Percentiles rank a stretch among this genome's conserved stretches.
Evolutionary conservation across 2,113 vertebrate genomes (phyloP).

Genomic region (Xiphorhynchus elegans): DNA sequence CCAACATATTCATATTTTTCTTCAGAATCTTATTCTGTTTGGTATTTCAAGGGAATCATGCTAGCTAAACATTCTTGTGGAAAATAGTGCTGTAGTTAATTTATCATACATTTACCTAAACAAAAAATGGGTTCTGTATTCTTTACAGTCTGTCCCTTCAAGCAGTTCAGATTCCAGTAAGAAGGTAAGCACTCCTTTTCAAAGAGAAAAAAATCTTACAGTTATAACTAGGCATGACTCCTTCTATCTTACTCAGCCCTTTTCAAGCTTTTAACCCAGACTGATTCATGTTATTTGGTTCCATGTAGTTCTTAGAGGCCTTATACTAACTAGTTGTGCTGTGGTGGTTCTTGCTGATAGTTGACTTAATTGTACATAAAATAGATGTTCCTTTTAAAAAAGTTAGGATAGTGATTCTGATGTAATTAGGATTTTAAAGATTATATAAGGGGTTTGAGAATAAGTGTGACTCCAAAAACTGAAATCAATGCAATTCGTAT

Average conservation of each 20-base stretch:
- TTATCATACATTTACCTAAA: not conserved
- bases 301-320: not conserved
- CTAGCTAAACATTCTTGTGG: not conserved
- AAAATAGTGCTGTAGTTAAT: not conserved
- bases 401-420: not conserved
- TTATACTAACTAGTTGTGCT: not conserved
- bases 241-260: not conserved
- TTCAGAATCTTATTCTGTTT: not conserved
- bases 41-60: not conserved
- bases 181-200: constrained; percentile 38
- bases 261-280: not conserved
- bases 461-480: not conserved
- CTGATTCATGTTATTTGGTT: not conserved
- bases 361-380: not conserved
- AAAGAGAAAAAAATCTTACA: not conserved
- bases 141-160: constrained; percentile 61
- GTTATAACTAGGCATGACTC: not conserved
- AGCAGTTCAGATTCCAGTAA: constrained; percentile 20
- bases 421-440: not conserved
- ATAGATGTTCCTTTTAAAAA: not conserved
- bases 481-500: not conserved
- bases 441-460: not conserved
- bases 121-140: not conserved
- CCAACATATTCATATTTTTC: not conserved
- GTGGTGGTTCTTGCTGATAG: not conserved